phyloP scores from a whole-genome alignment of 2,113 vertebrate species.

The Amblyornis subalaris region DNA sequence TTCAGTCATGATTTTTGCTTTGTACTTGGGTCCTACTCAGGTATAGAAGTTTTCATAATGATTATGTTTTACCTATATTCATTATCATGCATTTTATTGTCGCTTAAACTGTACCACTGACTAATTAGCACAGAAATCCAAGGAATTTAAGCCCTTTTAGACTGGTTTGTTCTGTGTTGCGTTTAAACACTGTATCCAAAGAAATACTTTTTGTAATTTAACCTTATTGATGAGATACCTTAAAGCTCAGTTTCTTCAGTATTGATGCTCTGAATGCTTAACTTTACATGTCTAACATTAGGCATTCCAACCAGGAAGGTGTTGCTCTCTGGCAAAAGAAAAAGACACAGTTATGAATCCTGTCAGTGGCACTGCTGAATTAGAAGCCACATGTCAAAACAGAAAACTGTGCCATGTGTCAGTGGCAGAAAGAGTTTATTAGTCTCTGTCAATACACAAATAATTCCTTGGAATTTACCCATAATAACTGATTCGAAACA shows the following conservation, averaged over 20 bases:
- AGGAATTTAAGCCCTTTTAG: background rate
- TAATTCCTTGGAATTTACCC: background rate
- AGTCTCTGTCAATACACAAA: background rate
- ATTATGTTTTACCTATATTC: background rate
- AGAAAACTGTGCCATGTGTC: background rate
- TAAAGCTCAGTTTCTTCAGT: background rate
- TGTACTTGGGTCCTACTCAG: background rate
- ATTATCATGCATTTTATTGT: background rate
- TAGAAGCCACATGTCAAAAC: background rate
- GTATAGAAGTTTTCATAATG: background rate
- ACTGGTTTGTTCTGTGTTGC: background rate
- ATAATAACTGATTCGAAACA: background rate
- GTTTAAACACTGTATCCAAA: background rate
- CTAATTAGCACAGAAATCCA: background rate
- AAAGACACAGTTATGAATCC: background rate
- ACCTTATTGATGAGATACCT: background rate
- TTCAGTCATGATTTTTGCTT: rapidly evolving
- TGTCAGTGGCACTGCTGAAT: background rate
- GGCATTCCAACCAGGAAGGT: background rate
- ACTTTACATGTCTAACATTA: background rate
- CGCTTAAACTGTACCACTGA: background rate
- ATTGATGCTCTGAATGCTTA: background rate
- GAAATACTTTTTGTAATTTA: background rate
- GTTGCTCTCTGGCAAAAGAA: background rate
- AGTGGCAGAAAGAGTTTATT: background rate